Evolutionary conservation across 2,888 invertebrate genomes (phyloP), one percentile per base, ranked within the genome.

Genomic region (Macropis europaea): DNA sequence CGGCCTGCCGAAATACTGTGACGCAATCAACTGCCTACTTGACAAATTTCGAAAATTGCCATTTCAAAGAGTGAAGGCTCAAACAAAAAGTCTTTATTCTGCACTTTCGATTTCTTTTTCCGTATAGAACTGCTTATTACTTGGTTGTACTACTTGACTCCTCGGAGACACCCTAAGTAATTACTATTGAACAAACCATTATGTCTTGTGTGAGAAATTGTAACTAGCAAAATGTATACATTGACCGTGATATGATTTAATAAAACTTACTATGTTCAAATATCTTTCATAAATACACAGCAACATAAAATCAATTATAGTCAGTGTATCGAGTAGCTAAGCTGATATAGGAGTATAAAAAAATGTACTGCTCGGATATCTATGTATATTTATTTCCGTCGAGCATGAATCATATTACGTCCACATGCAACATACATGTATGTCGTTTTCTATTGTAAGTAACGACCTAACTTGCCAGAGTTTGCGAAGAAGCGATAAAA

Each of bases 401-500:
- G 24, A 40, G 34, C 62, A 63, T 30, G 57, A 77, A 77, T 70
- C 73, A 69, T 62, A 59, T 68, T 64, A 40, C 50, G 54, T 59
- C 6, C 45, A 34, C 38, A 19, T 34, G 42, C 24, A 57, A 78
- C 75, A 79, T 79, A 68, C 60, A 52, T 19, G 3, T 48, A 47
- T 56, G 62, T 72, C 68, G 53, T 26, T 42, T 56, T 19, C 26
- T 53, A 38, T 57, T 45, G 45, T 67, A 19, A 7, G 54, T 56
- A 61, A 67, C 70, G 59, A 52, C 40, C 62, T 38, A 72, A 81
- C 77, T 79, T 76, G 71, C 69, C 61, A n/a, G 67, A 83, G 81
- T 82, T 82, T 43, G 62, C 76, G 70, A 74, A 70, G 52, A 70
- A 78, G 69, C 76, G 83, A 83, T 83, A 83, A 83, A 83, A 82